Evolutionary conservation across 2,888 invertebrate genomes (phyloP), one percentile per base, ranked within the genome.

Genomic region (Eristalis pertinax): DNA sequence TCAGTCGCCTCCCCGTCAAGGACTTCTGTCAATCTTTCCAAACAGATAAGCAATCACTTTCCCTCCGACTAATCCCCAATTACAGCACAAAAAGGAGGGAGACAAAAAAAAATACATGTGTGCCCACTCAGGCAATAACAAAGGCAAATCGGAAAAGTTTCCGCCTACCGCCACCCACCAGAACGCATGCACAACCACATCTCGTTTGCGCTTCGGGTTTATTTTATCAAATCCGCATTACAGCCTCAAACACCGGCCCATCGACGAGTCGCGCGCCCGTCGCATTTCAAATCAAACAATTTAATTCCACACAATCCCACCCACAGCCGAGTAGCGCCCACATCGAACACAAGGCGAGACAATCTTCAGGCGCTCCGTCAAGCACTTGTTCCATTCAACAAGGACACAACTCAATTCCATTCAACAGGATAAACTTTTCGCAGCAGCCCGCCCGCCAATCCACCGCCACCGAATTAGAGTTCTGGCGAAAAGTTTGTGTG

Each of bases 381-480:
- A 41, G 58, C 24, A 69, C 22, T 72, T 65, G 29, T 72, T 73
- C n/a, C 65, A 74, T 8, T 19, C 50, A 38, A 68, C 50, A 35
- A 35, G 60, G 29, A 24, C 29, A n/a, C 43, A 73, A 73, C 63
- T 63, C 73, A 43, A 56, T 60, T 67, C 67, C 29, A 74, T 74
- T 68, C 80, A 72, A 62, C 41, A 80, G 73, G 80, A 80, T 60
- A 35, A 80, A 80, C 73, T 80, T 80, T 74, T 73, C n/a, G 32
- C 32, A 8, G 32, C 32, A 8, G 38, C 58, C 26, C 1, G 26
- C 26, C 26, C 26, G 26, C 26, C 26, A 26, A 26, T 26, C 26
- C 22, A n/a, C 32, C 29, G 4, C 50, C 32, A 19, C 4, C 69
- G 24, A 77, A 38, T 77, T 70, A 63, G 35, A 70, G 63, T 29